A percentile compares a stretch with the other conserved stretches of the same genome.
Conservation (phyloP, 2,797 vertebrate species). For the Typhlichthys subterraneus region DNA sequence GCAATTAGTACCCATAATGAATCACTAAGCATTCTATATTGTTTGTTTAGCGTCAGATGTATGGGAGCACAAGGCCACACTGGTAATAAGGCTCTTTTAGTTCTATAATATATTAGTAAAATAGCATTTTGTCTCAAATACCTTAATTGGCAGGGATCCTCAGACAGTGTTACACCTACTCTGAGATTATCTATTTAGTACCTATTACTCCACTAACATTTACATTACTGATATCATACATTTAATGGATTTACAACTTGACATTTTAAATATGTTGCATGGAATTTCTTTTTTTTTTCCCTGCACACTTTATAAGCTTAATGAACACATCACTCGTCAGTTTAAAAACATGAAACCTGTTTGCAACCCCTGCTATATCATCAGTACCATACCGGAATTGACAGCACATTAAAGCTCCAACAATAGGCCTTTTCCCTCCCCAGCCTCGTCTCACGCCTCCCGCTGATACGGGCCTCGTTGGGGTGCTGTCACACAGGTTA, state of each 20-base stretch:
- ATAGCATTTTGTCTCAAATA: constrained; percentile 18
- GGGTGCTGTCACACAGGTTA: constrained; percentile 27
- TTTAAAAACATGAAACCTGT: constrained; percentile 3
- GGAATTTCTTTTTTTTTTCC: too few species aligned
- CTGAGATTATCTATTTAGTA: not conserved
- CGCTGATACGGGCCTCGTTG: constrained; percentile 30
- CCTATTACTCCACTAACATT: not conserved
- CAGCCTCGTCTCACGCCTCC: constrained; percentile 25
- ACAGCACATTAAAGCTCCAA: constrained; percentile 35
- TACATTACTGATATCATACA: not conserved
- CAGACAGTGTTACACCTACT: constrained; percentile 1
- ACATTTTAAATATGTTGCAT: too few species aligned
- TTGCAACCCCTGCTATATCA: constrained; percentile 20
- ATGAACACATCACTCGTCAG: not conserved
- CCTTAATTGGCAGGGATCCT: not conserved
- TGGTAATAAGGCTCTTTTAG: constrained; percentile 33
- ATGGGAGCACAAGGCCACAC: constrained; percentile 13
- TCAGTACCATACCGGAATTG: constrained; percentile 4
- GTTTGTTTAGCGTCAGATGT: not conserved
- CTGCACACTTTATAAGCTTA: too few species aligned
- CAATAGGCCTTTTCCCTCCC: not conserved
- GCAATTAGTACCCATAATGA: constrained; percentile 10
- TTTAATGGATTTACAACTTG: too few species aligned
- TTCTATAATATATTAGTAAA: constrained; percentile 6
- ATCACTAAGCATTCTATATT: not conserved